These are phyloP conservation scores for Poecilia gillii DNA, from an alignment of 2,797 vertebrate genomes.

Conservation along the genomic window DNA sequence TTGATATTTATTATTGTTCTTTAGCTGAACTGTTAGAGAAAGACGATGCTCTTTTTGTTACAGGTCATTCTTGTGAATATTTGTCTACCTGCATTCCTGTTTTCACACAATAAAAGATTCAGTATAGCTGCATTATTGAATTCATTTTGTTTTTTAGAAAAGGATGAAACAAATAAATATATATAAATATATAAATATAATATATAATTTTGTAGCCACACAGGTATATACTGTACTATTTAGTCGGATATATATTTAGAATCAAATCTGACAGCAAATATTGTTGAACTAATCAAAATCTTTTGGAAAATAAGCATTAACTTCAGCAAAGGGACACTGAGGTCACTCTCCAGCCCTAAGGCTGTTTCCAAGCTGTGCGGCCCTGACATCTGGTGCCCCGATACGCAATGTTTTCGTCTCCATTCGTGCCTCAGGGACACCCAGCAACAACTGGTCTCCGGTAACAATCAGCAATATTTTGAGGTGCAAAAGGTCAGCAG, in stretches of 20 bases:
- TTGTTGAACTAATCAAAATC: slow-evolving; percentile 10
- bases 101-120: slow-evolving; percentile 10
- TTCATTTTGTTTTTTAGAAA: slow-evolving; percentile 5
- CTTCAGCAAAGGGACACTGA: slow-evolving; percentile 20
- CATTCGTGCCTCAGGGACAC: neutral
- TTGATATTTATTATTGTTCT: slow-evolving; percentile 10
- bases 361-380: slow-evolving; percentile 30
- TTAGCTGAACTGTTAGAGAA: slow-evolving; percentile 14
- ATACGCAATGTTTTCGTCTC: slow-evolving; percentile 29
- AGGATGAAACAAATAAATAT: slow-evolving; percentile 8
- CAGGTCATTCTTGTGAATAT: slow-evolving; percentile 15
- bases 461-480: slow-evolving; percentile 20
- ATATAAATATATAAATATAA: too few relatives aligned
- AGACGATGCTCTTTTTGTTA: slow-evolving; percentile 7
- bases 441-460: slow-evolving; percentile 28
- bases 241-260: neutral
- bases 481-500: slow-evolving; percentile 41
- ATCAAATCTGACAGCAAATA: slow-evolving; percentile 8
- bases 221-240: neutral
- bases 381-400: slow-evolving; percentile 33
- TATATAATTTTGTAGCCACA: neutral
- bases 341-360: slow-evolving; percentile 17
- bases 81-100: neutral
- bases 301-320: slow-evolving; percentile 4
- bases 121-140: slow-evolving; percentile 14